Base-by-base conservation (phyloP, 2,888 invertebrate species). In the Tuta absoluta region DNA sequence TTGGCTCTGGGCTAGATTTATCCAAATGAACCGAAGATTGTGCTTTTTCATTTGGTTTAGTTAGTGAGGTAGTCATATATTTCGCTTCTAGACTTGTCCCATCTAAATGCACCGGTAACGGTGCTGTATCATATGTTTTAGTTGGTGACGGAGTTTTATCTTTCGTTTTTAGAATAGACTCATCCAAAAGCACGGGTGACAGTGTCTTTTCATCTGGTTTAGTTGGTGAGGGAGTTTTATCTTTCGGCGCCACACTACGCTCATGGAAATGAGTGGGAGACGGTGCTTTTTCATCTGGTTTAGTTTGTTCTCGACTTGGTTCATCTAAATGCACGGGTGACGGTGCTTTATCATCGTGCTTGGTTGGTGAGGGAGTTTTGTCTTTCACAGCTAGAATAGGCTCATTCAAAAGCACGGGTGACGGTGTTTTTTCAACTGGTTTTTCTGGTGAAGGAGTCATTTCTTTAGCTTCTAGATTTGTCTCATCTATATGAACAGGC, bases 21-120 rank as follows among this genome's bases (percentile, higher is more conserved):
- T 61, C 72, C 10, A 41, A n/a, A 0, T 68, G 58, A 0, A 58
- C 61, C 1, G 65, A 61, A 19, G 68, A 71, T 5, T 63, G 61
- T 10, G 17, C 24, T 38, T 68, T 69, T 17, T 51, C 24, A 24
- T 56, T 28, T n/a, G 14, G 23, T 56, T 28, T n/a, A 28, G 10
- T 28, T 56, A 4, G 53, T 24, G 57, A 37, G 7, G 37, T n/a
- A 4, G 19, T 37, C 10, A n/a, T 37, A 2, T 58, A 37, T 19
- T 58, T 11, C 1, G 4, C 2, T 17, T 17, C 10, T 60, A 23
- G 14, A 12, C 7, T 19, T 12, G 38, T 1, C 23, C 45, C 45
- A 28, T 45, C 48, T 17, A 48, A 0, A 24, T 48, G n/a, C 2
- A 17, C 28, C 1, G 48, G 48, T 12, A 14, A 41, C 4, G 28